These are phyloP conservation scores for Acrocera orbiculus DNA, from an alignment of 2,888 invertebrate genomes.

Conservation along the genomic window DNA sequence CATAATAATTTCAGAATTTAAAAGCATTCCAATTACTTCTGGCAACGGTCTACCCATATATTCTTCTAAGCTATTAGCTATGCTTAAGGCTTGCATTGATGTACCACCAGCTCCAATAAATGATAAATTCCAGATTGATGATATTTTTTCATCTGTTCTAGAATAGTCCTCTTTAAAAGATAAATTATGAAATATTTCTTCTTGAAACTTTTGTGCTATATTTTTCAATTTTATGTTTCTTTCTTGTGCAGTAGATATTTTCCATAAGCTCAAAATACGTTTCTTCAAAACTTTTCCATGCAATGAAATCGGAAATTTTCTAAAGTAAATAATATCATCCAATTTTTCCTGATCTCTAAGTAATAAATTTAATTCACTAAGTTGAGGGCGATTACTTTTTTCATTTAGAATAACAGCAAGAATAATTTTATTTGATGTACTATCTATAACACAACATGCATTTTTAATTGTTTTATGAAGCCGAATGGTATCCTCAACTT, in stretches of 20 bases:
- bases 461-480: slow-evolving; percentile 33
- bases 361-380: too few relatives aligned
- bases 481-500: slow-evolving; percentile 36
- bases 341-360: slow-evolving; percentile 40
- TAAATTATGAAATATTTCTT: background rate
- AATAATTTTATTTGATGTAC: slow-evolving; percentile 31
- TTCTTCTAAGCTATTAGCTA: slow-evolving; percentile 40
- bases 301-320: slow-evolving; percentile 40
- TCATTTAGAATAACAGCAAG: slow-evolving; percentile 35
- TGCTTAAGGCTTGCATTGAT: slow-evolving; percentile 48
- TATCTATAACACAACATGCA: slow-evolving; percentile 39
- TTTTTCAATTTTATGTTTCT: too few relatives aligned
- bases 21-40: slow-evolving; percentile 36
- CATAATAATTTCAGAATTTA: slow-evolving; percentile 33
- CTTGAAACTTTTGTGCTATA: background rate
- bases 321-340: slow-evolving; percentile 42
- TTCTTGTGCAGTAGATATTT: too few relatives aligned
- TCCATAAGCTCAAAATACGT: slow-evolving; percentile 30
- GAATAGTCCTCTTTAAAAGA: background rate
- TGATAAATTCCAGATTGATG: slow-evolving; percentile 19
- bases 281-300: slow-evolving; percentile 52
- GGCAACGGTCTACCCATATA: slow-evolving; percentile 30
- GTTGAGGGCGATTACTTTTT: too few relatives aligned
- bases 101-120: slow-evolving; percentile 50
- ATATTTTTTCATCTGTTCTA: background rate